Conservation (phyloP, 2,113 vertebrate genomes). For the Larimichthys crocea region DNA sequence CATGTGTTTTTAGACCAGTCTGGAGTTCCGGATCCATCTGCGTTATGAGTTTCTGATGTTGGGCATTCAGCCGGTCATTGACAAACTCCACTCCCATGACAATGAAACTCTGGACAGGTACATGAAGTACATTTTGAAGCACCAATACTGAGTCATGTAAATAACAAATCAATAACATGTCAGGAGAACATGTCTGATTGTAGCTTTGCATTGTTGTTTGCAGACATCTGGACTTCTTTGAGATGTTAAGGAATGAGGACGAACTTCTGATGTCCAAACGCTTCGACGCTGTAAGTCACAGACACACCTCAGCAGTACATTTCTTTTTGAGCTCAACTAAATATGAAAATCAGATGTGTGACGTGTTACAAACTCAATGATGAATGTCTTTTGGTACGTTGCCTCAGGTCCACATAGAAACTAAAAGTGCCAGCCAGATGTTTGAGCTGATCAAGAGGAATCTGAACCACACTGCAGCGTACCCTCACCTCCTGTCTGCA, state of each 20-base stretch:
- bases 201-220: neutral
- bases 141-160: neutral
- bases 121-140: neutral
- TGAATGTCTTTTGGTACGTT: neutral
- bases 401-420: slow-evolving; percentile 91
- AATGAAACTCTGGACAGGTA: slow-evolving; percentile 94
- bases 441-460: slow-evolving; percentile 93
- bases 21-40: slow-evolving; percentile 94
- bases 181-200: neutral
- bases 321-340: neutral
- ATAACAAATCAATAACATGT: neutral
- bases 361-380: neutral
- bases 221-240: slow-evolving; percentile 97
- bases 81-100: slow-evolving; percentile 92
- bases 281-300: slow-evolving; percentile 89
- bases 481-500: slow-evolving; percentile 92
- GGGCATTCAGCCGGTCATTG: slow-evolving; percentile 95
- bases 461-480: slow-evolving; percentile 91
- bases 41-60: slow-evolving; percentile 97
- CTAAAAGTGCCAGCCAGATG: slow-evolving; percentile 95
- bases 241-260: slow-evolving; percentile 96
- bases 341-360: neutral
- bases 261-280: slow-evolving; percentile 91
- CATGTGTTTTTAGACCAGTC: slow-evolving; percentile 85
- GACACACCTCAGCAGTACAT: neutral